These are phyloP conservation scores for Poeciliopsis presidionis DNA, from an alignment of 2,797 vertebrate genomes.

Conservation along the genomic window DNA sequence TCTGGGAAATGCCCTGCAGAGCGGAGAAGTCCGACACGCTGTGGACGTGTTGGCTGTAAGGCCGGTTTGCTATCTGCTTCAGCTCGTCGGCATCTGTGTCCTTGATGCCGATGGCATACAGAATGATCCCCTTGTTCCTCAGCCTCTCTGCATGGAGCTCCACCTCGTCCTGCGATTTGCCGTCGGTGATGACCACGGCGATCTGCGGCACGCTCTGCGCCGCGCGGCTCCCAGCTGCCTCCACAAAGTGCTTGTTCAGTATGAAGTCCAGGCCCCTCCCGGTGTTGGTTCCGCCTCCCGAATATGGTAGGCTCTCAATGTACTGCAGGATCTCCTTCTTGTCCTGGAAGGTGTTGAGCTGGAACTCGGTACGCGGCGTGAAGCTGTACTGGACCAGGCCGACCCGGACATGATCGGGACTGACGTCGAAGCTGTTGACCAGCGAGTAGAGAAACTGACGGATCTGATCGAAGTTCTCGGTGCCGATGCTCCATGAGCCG, in stretches of 20 bases:
- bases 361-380: constrained; percentile 76
- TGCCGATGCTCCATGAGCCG: constrained; percentile 80
- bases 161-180: constrained; percentile 78
- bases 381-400: constrained; percentile 83
- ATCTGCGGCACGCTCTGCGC: constrained; percentile 76
- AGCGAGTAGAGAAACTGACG: constrained; percentile 77
- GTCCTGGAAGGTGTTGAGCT: constrained; percentile 69
- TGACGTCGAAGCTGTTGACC: constrained; percentile 79
- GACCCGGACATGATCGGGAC: constrained; percentile 77
- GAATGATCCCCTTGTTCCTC: constrained; percentile 71
- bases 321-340: constrained; percentile 71
- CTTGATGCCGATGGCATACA: constrained; percentile 83
- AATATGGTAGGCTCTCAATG: constrained; percentile 72
- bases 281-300: constrained; percentile 75
- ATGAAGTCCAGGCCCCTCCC: constrained; percentile 78
- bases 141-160: constrained; percentile 56
- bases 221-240: constrained; percentile 69
- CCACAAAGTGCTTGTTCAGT: constrained; percentile 76
- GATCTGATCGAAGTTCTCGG: constrained; percentile 73
- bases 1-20: constrained; percentile 78
- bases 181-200: constrained; percentile 80
- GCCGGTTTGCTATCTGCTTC: constrained; percentile 76
- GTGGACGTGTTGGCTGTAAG: constrained; percentile 75
- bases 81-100: constrained; percentile 77
- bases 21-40: constrained; percentile 76